Base-by-base conservation (phyloP, 2,888 invertebrate species). In the Melipona bicolor region DNA sequence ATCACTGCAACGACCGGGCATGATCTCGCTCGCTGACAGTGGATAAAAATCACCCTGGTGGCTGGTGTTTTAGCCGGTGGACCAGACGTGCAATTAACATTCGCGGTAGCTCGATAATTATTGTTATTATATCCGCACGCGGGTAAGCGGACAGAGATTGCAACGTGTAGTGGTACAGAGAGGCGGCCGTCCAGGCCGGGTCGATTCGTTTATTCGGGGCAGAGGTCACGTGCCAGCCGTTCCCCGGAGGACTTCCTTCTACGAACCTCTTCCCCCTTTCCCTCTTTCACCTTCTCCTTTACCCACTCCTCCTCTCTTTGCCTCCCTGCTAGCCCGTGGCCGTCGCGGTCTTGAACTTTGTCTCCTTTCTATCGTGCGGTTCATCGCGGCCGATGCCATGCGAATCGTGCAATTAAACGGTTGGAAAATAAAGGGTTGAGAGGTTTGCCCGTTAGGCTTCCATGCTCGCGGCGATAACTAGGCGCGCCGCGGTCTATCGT, bases 151-250 rank as follows among this genome's bases (percentile, higher is more conserved):
- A 24, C 52, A 50, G 43, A 52, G 80, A 85, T 87, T 76, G 80
- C 87, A 88, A 84, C 84, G 27, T 27, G 87, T 82, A 88, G 87
- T 88, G 69, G 67, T 76, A 54, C 21, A 75, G 75, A 43, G 43
- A 43, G 43, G 11, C 87, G 80, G 69, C 4, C 15, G 75, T 77
- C 87, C 75, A 76, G 73, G 78, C 70, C 64, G 73, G 81, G 87
- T 79, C 87, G 88, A 88, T 89, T 87, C 88, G 87, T 82, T 86
- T 70, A 84, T 73, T 81, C 84, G 84, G 89, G 82, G 3, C 87
- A 88, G 52, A 68, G 89, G 87, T 88, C 82, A 68, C 81, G 80
- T 13, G 65, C 77, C 72, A 64, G 74, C 64, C 76, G 59, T 50
- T 72, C 73, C 67, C 72, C 61, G 70, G 73, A 62, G 70, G 62